Evolutionary conservation across 2,888 invertebrate genomes (phyloP).

Genomic region (Mechanitis mazaeus): DNA sequence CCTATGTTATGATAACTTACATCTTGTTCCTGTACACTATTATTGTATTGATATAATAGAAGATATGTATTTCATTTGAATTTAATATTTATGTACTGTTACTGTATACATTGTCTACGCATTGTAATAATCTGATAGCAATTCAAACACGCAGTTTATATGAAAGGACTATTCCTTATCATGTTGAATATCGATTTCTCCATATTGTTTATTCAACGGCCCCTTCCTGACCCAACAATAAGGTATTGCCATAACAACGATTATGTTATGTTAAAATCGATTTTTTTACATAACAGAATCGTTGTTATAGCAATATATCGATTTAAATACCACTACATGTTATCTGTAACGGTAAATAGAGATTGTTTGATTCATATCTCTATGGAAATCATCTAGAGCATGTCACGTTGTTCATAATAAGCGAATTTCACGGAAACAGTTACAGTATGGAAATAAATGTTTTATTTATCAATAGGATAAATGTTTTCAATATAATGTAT

Average conservation of each 20-base stretch:
- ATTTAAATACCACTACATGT: constrained; percentile 22
- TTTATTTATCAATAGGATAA: neutral
- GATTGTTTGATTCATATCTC: constrained; percentile 26
- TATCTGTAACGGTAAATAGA: constrained; percentile 22
- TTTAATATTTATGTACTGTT: no score
- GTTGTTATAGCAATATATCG: constrained; percentile 18
- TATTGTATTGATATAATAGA: no score
- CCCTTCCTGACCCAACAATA: constrained; percentile 23
- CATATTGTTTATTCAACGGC: constrained; percentile 48
- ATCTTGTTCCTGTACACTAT: no score
- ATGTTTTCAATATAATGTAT: neutral
- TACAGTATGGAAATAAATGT: neutral
- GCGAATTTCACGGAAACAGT: neutral
- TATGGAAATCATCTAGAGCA: constrained; percentile 20
- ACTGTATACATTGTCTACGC: constrained; percentile 10
- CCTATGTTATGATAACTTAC: no score
- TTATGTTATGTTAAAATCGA: constrained; percentile 21
- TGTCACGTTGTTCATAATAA: constrained; percentile 7
- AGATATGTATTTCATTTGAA: no score
- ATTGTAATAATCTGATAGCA: constrained; percentile 24
- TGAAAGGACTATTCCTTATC: constrained; percentile 39
- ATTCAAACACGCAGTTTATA: constrained; percentile 23
- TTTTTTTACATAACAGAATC: no score
- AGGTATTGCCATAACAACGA: constrained; percentile 29
- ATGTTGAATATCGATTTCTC: constrained; percentile 49